A percentile compares a stretch with the other conserved stretches of the same genome.
phyloP scores from a whole-genome alignment of 1,140 invertebrate species.

The Metaphire vulgaris region DNA sequence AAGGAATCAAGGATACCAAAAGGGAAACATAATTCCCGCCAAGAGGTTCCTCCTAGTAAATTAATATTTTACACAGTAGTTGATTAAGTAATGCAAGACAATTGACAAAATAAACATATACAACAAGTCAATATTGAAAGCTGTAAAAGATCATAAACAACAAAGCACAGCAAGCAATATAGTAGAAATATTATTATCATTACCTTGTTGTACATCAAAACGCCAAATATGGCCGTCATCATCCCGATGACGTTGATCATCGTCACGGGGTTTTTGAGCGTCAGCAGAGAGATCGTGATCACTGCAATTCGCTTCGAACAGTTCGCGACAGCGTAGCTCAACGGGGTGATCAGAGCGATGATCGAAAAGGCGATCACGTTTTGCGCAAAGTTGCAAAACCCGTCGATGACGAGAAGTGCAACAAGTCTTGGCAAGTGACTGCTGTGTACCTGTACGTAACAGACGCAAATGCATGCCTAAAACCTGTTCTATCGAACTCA shows the following conservation, averaged over 20 bases:
- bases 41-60: no score
- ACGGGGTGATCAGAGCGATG: slow-evolving; percentile 72
- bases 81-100: no score
- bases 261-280: slow-evolving; percentile 87
- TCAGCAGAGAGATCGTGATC: slow-evolving; percentile 77
- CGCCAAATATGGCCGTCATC: slow-evolving; percentile 80
- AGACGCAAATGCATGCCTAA: no score
- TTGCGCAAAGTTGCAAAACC: slow-evolving; percentile 84
- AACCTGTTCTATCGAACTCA: no score
- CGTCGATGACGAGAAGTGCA: slow-evolving; percentile 69
- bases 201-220: slow-evolving; percentile 74
- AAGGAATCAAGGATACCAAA: no score
- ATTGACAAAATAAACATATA: no score
- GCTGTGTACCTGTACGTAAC: slow-evolving; percentile 41
- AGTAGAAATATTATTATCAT: no score
- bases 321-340: slow-evolving; percentile 91
- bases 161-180: no score
- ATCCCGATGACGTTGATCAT: slow-evolving; percentile 80
- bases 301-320: slow-evolving; percentile 92
- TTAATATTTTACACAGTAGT: no score
- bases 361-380: slow-evolving; percentile 92
- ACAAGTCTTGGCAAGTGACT: slow-evolving; percentile 38
- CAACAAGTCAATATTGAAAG: no score
- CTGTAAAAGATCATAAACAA: no score
- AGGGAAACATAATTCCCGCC: no score